Evolutionary conservation across 1,140 invertebrate genomes (phyloP), one percentile per base, ranked within the genome.

Genomic region (Drosophila miranda): DNA sequence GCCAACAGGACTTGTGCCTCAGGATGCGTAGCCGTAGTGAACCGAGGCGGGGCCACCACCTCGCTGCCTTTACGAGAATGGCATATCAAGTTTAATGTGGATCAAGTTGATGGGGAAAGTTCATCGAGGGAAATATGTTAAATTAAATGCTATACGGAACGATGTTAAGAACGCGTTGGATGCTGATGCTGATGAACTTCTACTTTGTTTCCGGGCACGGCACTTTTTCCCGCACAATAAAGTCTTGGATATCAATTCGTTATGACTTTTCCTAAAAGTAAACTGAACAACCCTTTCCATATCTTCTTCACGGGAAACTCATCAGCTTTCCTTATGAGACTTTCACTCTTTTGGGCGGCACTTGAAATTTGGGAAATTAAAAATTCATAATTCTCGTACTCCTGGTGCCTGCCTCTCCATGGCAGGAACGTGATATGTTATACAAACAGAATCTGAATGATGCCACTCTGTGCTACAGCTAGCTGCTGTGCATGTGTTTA

Each of bases 401-500:
- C 16, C 6, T 46, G 5, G 26, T n/a, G 34, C 28, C 21, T 16
- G 26, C 43, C 9, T 28, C 14, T 16, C 7, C 14, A 3, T 14
- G 8, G 14, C 13, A 55, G 28, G 38, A 48, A 68, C 63, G 62
- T 68, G 66, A 68, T 48, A 48, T 68, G 44, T 68, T 68, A 42
- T 68, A 43, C 62, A 42, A 68, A 68, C 62, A 68, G 42, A 26
- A 44, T 28, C 48, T 67, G 41, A 54, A 68, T 41, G 64, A 38
- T 34, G 66, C 58, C 46, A 58, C 53, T 62, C 16, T 48, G 48
- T 49, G 54, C 52, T n/a, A 26, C 23, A 26, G 23, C 23, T 26
- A 26, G 23, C 44, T 14, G 38, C 41, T 58, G 21, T 30, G 43
- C 38, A 53, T 75, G 49, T 75, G 70, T 57, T 74, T 74, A 64